Conservation (phyloP, 2,797 vertebrate species). For the Oreortyx pictus region DNA sequence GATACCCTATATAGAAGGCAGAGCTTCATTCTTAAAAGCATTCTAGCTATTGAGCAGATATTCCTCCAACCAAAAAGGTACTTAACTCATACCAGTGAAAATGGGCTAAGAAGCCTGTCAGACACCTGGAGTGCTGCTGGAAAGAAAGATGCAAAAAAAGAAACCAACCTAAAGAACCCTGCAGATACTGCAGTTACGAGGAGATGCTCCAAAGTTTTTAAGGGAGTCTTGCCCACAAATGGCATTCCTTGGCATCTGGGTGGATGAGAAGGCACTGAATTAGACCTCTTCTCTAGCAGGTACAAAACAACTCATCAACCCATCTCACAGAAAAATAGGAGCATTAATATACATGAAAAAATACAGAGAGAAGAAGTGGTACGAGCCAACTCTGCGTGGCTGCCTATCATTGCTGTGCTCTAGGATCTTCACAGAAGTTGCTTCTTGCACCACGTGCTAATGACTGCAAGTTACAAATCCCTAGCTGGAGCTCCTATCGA, state of each 20-base stretch:
- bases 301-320: background rate
- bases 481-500: background rate
- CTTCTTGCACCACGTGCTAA: background rate
- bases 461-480: background rate
- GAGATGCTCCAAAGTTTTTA: background rate
- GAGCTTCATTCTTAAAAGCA: background rate
- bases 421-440: background rate
- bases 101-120: background rate
- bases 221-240: background rate
- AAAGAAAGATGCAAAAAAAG: background rate
- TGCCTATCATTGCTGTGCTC: background rate
- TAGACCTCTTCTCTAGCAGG: background rate
- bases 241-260: background rate
- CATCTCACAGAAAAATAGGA: background rate
- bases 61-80: background rate
- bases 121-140: background rate
- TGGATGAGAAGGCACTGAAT: background rate
- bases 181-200: background rate
- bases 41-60: background rate
- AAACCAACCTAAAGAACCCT: background rate
- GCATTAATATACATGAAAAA: background rate
- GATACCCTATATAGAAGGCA: background rate
- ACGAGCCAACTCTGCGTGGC: fast-evolving
- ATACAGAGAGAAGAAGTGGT: background rate
- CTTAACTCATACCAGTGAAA: background rate